Evolutionary conservation across 2,113 vertebrate genomes (phyloP), one percentile per base, ranked within the genome.

Genomic region (Scomber scombrus): DNA sequence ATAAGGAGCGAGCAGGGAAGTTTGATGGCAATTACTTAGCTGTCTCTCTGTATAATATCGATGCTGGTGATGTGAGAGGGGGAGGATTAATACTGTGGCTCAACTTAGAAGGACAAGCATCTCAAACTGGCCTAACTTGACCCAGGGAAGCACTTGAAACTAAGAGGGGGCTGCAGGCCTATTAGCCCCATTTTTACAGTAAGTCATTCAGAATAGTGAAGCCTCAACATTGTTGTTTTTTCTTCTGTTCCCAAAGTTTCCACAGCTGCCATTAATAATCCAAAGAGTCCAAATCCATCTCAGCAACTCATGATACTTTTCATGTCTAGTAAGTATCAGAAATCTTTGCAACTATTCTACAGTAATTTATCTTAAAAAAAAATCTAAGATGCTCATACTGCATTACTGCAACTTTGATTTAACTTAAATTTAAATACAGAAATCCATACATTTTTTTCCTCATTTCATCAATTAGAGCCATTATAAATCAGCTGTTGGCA

Each of bases 21-120:
- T 92, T 88, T 91, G 87, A 92, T 83, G 89, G 87, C 90, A 86
- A 93, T 93, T 93, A 91, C 90, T 93, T 87, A 84, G 88, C 91
- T 92, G 92, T 91, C 89, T 89, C 82, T 82, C 84, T 61, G 64
- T 77, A 85, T 91, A 87, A 86, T 82, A 88, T 87, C 40, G 46
- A 71, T 0, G 70, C 67, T 66, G 85, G 73, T 74, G 89, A 88
- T 86, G 79, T 65, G 82, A 76, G 87, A 71, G 89, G 85, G 78
- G 88, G 84, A 87, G 90, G 88, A 64, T 51, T 71, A 81, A 80
- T 63, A 75, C 80, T 84, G 75, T 74, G 77, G 80, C 73, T 82
- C 78, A 83, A 85, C 71, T 54, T 62, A 23, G 72, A 81, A 78
- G 86, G 89, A 87, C 86, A 84, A 87, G 78, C 63, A 49, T 81